phyloP scores from a whole-genome alignment of 2,888 invertebrate genomes.

The Acanthosoma haemorrhoidale region DNA sequence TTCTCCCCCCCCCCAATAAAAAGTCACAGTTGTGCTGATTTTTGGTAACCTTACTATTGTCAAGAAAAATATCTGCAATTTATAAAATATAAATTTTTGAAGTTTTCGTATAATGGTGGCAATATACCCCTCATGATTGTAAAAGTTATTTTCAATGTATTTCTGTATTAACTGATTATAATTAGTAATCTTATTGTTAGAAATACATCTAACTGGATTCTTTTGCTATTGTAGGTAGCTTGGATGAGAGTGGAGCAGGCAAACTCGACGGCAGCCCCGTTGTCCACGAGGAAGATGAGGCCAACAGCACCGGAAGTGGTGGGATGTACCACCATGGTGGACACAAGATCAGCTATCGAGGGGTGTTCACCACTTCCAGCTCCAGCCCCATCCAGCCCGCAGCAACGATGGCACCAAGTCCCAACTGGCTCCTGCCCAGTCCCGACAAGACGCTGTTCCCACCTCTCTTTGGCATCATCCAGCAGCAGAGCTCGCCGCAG shows the following conservation, averaged over 20 bases:
- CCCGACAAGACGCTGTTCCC: conserved; percentile 61
- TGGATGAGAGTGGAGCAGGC: conserved; percentile 32
- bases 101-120: too few relatives aligned
- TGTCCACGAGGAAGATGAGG: conserved; percentile 53
- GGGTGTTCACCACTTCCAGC: conserved; percentile 64
- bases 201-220: too few relatives aligned
- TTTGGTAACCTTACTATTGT: too few relatives aligned
- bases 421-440: conserved; percentile 67
- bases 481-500: conserved; percentile 45
- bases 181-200: too few relatives aligned
- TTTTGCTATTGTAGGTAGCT: conserved; percentile 17
- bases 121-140: too few relatives aligned
- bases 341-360: conserved; percentile 54
- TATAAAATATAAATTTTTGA: too few relatives aligned
- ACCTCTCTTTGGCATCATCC: conserved; percentile 59
- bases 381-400: conserved; percentile 47
- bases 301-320: conserved; percentile 38
- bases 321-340: conserved; percentile 45
- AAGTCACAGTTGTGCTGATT: too few relatives aligned
- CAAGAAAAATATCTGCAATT: too few relatives aligned
- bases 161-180: too few relatives aligned
- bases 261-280: conserved; percentile 31
- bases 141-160: too few relatives aligned
- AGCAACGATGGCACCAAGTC: conserved; percentile 48
- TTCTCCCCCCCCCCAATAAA: too few relatives aligned